Conservation (phyloP, 2,113 vertebrate genomes). For the Gavia stellata region DNA sequence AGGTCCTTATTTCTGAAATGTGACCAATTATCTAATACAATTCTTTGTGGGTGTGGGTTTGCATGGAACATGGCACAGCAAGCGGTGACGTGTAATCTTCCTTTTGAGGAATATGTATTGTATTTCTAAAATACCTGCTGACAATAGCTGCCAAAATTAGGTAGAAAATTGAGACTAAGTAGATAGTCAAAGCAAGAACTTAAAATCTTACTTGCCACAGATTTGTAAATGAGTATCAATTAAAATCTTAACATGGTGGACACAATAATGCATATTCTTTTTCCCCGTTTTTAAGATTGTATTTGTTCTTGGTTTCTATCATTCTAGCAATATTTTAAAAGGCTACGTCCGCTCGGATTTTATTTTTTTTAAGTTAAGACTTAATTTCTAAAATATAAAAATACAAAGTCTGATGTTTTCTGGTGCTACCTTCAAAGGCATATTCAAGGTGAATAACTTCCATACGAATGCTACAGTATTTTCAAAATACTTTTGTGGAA, state of each 20-base stretch:
- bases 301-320: neutral
- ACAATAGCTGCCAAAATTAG: conserved; percentile 19
- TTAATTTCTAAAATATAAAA: neutral
- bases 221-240: neutral
- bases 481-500: neutral
- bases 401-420: neutral
- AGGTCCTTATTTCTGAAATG: conserved; percentile 18
- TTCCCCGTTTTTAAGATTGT: neutral
- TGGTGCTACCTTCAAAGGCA: neutral
- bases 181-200: neutral
- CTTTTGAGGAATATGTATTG: neutral
- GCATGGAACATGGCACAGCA: neutral
- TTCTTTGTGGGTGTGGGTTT: conserved; percentile 12
- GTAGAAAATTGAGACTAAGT: neutral
- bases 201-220: neutral
- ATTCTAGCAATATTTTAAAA: neutral
- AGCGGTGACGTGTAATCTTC: neutral
- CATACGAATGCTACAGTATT: accelerated
- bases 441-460: neutral
- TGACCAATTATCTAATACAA: conserved; percentile 2
- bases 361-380: neutral
- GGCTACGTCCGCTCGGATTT: neutral
- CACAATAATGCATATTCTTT: neutral
- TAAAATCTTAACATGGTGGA: neutral
- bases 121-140: neutral